Evolutionary conservation across 2,888 invertebrate species (phyloP), one percentile per base, ranked within the genome.

Genomic region (Lagria hirta): DNA sequence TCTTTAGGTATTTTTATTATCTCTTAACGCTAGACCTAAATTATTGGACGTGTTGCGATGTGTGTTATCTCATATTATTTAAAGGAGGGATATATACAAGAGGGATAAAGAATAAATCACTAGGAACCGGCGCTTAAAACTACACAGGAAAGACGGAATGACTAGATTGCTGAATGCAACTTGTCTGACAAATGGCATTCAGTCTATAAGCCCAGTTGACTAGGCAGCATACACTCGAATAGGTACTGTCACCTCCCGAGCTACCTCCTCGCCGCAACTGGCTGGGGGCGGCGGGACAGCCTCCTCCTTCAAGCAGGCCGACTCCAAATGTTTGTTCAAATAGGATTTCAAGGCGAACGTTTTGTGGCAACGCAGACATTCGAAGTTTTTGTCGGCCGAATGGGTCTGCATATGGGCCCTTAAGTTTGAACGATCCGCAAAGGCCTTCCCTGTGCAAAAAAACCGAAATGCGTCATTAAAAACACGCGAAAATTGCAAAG

Each of bases 371-470:
- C 87, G 81, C 57, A 81, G 75, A 72, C 96, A 96, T 65, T 85
- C 83, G 75, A 85, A 91, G 68, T 91, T 90, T 74, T 94, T 95
- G 69, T 88, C 89, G 36, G 83, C 78, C 21, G 93, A 90, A 70
- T 96, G 96, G 5, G 94, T 96, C 74, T 94, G 94, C 84, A 94
- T 88, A 74, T 96, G 96, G 1, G 95, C 95, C 15, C 95, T 79
- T 38, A 96, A 76, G 71, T 96, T 96, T 45, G 91, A 92, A 36
- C 94, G 81, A 74, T 96, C 95, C 7, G 94, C 94, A 70, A 96
- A 96, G 1, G 93, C 88, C 69, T 95, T 95, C n/a, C n/a, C n/a
- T n/a, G n/a, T n/a, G n/a, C n/a, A n/a, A n/a, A n/a, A n/a, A n/a
- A n/a, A n/a, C n/a, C n/a, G n/a, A n/a, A n/a, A n/a, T n/a, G n/a